Percentiles rank a stretch among this genome's conserved stretches.
Evolutionary conservation across 1,140 invertebrate species (phyloP).

Genomic region (Atta texana): DNA sequence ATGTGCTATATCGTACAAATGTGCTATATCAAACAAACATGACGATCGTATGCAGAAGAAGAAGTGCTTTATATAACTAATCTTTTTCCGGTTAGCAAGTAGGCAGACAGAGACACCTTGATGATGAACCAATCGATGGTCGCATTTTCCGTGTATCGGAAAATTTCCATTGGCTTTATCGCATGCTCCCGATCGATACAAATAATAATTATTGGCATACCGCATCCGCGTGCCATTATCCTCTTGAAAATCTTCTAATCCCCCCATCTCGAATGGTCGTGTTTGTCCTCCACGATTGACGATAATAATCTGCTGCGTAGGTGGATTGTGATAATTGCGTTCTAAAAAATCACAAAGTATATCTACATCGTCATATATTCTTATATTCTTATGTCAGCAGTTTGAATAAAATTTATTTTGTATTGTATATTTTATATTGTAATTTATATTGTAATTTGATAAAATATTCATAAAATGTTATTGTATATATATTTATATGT

Average conservation of each 20-base stretch:
- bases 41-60: slow-evolving; percentile 68
- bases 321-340: slow-evolving; percentile 46
- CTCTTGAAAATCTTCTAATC: slow-evolving; percentile 63
- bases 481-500: no score
- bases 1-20: slow-evolving; percentile 15
- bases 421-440: no score
- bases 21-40: not conserved
- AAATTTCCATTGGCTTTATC: slow-evolving; percentile 65
- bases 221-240: not conserved
- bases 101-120: slow-evolving; percentile 51
- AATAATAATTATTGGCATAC: slow-evolving; percentile 58
- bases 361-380: no score
- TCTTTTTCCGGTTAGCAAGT: slow-evolving; percentile 42
- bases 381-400: not conserved
- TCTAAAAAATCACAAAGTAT: not conserved
- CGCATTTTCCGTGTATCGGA: slow-evolving; percentile 41
- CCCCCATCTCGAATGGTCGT: slow-evolving; percentile 43
- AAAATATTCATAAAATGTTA: no score
- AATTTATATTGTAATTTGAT: not conserved
- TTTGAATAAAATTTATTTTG: slow-evolving; percentile 4
- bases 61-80: slow-evolving; percentile 74
- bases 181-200: slow-evolving; percentile 52
- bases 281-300: slow-evolving; percentile 47
- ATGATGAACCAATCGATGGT: slow-evolving; percentile 59
- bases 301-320: slow-evolving; percentile 60